Evolutionary conservation across 2,113 vertebrate genomes (phyloP).

Genomic region (Nycticebus coucang): DNA sequence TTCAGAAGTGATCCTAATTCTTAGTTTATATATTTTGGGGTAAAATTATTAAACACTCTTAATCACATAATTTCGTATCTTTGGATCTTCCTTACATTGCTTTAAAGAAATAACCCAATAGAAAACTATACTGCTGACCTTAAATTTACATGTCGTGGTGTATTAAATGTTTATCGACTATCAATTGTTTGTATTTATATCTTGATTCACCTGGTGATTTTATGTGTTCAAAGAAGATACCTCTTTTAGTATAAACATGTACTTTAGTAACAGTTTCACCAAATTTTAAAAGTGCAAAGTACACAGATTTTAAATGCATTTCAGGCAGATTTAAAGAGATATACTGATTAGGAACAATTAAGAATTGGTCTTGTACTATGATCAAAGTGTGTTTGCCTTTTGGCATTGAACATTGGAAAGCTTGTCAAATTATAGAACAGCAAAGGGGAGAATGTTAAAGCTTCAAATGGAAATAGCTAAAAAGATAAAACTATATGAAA

Average conservation of each 20-base stretch:
- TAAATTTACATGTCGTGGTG: neutral
- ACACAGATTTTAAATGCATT: conserved; percentile 33
- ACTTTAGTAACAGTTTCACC: neutral
- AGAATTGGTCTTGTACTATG: neutral
- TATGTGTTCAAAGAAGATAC: neutral
- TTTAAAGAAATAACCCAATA: neutral
- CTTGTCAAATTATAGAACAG: conserved; percentile 13
- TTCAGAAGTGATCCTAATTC: neutral
- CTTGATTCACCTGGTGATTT: conserved; percentile 26
- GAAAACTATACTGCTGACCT: neutral
- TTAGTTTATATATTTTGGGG: conserved; percentile 22
- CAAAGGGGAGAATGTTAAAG: neutral
- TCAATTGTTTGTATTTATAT: conserved; percentile 2
- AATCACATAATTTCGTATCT: neutral
- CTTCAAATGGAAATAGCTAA: neutral
- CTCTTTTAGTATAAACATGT: neutral
- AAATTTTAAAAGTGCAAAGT: neutral
- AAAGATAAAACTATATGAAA: neutral
- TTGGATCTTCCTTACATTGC: conserved; percentile 17
- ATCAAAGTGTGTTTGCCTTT: neutral
- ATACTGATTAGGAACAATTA: neutral
- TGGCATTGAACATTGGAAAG: neutral
- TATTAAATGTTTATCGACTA: conserved; percentile 33
- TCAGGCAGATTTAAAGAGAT: neutral
- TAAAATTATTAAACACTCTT: neutral